Percentiles rank a stretch among this genome's conserved stretches.
phyloP scores from a whole-genome alignment of 2,113 vertebrate species.

The Gasterosteus aculeatus region DNA sequence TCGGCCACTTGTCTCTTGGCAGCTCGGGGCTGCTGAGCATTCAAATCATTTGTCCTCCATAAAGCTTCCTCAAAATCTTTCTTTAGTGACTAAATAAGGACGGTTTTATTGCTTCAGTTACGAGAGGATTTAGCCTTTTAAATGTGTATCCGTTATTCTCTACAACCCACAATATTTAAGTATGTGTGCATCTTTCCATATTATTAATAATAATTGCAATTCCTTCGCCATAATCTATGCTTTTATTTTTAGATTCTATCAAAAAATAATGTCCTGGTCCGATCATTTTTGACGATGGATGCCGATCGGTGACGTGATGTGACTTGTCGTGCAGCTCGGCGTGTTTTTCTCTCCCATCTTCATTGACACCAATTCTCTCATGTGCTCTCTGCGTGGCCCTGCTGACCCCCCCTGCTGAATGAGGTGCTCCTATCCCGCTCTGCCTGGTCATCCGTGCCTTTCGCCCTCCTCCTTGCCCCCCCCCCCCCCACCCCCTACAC shows the following conservation, averaged over 20 bases:
- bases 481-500: conserved; percentile 23
- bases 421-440: conserved; percentile 37
- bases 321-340: neutral
- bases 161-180: neutral
- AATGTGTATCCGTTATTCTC: neutral
- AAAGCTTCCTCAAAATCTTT: conserved; percentile 24
- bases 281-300: neutral
- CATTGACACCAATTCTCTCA: conserved; percentile 12
- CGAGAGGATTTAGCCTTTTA: neutral
- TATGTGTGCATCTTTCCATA: neutral
- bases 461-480: conserved; percentile 13
- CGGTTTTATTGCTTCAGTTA: neutral
- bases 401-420: conserved; percentile 18
- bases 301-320: neutral
- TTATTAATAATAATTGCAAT: neutral
- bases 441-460: conserved; percentile 37
- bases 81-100: neutral
- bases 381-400: conserved; percentile 20
- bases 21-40: conserved; percentile 12
- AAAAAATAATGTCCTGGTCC: no score
- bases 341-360: conserved; percentile 25
- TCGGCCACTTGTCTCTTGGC: neutral
- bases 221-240: neutral
- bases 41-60: conserved; percentile 28
- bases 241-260: no score